Evolutionary conservation across 2,113 vertebrate genomes (phyloP), one percentile per base, ranked within the genome.

Genomic region (Sorex araneus): DNA sequence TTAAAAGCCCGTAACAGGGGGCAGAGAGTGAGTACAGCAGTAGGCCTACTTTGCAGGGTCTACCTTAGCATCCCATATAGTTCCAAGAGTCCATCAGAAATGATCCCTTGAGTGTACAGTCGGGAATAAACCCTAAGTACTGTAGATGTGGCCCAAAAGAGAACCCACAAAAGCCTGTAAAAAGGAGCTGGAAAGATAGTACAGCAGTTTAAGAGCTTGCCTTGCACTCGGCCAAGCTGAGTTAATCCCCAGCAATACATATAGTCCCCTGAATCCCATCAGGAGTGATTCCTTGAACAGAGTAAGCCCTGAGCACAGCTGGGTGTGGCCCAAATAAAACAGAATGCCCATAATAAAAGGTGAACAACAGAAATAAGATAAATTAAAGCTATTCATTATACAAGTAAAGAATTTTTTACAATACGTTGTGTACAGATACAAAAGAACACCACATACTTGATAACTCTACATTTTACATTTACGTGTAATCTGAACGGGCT

Each of bases 301-400:
- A 64, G 19, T 9, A 64, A 64, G 23, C 19, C 27, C 63, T 28
- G 19, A 64, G 54, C 63, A 64, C 12, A 54, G 54, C 18, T 64
- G 63, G 63, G 63, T 64, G 63, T 27, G n/a, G 12, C 13, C n/a
- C 67, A 69, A 69, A 32, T 32, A 32, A 69, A 69, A n/a, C 4
- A 67, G 30, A 67, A 30, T 67, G 11, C n/a, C 66, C 30, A 32
- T 15, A 94, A 75, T 77, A 87, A 93, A 84, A 82, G 60, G 36
- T 76, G 84, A 63, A 87, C 93, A 89, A 8, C 93, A 32, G 80
- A 70, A 84, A 84, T n/a, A 28, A 21, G 64, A 84, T 25, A 95
- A 18, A 77, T 63, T 80, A 92, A 94, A 74, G 54, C 54, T 30
- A 84, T 89, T 87, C n/a, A 85, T 27, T 69, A 90, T 8, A 93